Evolutionary conservation across 2,888 invertebrate genomes (phyloP).

Genomic region (Choristoneura rosaceana): DNA sequence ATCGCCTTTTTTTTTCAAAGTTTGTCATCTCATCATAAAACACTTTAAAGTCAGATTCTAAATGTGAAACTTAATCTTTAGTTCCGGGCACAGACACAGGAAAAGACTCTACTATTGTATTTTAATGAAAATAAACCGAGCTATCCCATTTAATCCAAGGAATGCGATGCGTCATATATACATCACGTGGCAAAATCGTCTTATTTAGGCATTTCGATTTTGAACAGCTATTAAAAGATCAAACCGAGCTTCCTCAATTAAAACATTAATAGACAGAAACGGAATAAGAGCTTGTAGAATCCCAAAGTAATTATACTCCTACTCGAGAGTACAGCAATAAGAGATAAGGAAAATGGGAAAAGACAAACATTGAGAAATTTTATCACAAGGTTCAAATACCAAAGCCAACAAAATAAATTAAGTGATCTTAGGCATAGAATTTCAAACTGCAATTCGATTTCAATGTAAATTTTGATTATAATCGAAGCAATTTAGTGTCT

Average conservation of each 20-base stretch:
- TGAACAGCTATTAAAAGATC: slow-evolving; percentile 20
- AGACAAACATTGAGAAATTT: slow-evolving; percentile 22
- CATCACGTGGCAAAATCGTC: slow-evolving; percentile 13
- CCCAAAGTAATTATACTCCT: not conserved
- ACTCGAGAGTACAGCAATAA: slow-evolving; percentile 6
- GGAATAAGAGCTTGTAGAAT: slow-evolving; percentile 5
- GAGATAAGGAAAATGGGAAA: slow-evolving; percentile 28
- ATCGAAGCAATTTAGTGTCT: slow-evolving; percentile 6
- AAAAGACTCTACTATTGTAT: slow-evolving; percentile 23
- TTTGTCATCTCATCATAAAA: not conserved
- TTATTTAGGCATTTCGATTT: slow-evolving; percentile 19
- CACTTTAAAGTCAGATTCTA: not conserved
- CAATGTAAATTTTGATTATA: slow-evolving; percentile 1
- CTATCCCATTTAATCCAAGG: slow-evolving; percentile 7
- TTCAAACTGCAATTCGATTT: not conserved
- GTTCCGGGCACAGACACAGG: slow-evolving; percentile 1
- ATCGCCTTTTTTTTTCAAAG: not conserved
- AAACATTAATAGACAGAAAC: slow-evolving; percentile 12
- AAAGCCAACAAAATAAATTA: slow-evolving; percentile 23
- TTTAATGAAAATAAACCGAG: slow-evolving; percentile 21
- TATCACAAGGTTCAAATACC: slow-evolving; percentile 33
- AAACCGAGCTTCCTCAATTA: slow-evolving; percentile 19
- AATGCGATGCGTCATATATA: slow-evolving; percentile 4
- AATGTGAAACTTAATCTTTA: slow-evolving; percentile 15
- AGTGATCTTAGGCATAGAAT: not conserved